Evolutionary conservation across 2,113 vertebrate genomes (phyloP).

Genomic region (Tapirus terrestris): DNA sequence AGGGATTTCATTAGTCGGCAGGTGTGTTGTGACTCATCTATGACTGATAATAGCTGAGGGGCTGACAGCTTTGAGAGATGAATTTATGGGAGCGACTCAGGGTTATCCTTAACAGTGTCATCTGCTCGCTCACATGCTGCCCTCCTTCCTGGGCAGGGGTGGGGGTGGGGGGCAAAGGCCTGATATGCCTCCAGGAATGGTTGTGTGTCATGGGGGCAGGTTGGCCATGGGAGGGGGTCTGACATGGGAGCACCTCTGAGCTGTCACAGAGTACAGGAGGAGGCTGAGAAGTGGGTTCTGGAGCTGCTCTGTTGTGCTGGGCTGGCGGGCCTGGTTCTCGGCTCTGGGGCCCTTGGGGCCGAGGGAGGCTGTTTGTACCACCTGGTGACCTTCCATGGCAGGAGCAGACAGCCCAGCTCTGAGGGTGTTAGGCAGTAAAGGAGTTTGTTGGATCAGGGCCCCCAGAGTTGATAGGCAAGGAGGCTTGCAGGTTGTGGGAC

Average conservation of each 20-base stretch:
- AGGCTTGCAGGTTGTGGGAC: background rate
- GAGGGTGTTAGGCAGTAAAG: background rate
- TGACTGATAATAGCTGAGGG: background rate
- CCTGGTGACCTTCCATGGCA: no score
- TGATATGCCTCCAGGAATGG: background rate
- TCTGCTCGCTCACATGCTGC: background rate
- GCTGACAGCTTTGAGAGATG: background rate
- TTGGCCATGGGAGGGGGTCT: rapidly evolving
- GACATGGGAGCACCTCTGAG: background rate
- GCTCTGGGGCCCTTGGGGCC: background rate
- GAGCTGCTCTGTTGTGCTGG: background rate
- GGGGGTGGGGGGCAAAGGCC: background rate
- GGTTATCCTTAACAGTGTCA: background rate
- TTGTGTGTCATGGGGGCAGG: background rate
- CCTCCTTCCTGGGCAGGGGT: background rate
- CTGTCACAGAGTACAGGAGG: background rate
- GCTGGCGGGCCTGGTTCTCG: background rate
- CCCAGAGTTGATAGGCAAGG: background rate
- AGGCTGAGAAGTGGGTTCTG: background rate
- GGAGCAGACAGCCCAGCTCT: background rate
- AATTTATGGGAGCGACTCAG: background rate
- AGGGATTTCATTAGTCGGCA: background rate
- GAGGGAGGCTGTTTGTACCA: background rate
- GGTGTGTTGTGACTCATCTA: background rate
- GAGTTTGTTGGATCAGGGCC: background rate